Evolutionary conservation across 2,797 vertebrate genomes (phyloP), one percentile per base, ranked within the genome.

Genomic region (Acestrorhynchus altus): DNA sequence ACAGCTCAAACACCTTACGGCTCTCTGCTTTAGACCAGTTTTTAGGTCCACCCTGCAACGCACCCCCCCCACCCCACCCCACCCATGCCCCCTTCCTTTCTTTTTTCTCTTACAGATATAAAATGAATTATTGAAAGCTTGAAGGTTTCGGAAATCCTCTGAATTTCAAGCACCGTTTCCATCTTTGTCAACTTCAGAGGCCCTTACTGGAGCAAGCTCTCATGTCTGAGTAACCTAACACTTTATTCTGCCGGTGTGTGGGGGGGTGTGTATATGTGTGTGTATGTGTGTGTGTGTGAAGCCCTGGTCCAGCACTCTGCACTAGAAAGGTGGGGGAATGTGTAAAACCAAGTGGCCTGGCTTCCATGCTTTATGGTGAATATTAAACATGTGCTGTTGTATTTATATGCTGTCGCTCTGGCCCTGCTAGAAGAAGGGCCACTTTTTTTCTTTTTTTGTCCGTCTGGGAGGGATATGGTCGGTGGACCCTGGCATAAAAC

Each of bases 121-220:
- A 78, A 79, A 81, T 86, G 76, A 88, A 86, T 85, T 85, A 87
- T 84, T 84, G 82, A 88, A 85, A 83, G 70, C 75, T 81, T 74
- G 80, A 86, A 78, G 79, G 81, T 81, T 85, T 83, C 72, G 59
- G 84, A 86, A 84, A 88, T 82, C 84, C 79, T 81, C 81, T 79
- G 82, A 87, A 87, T 87, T 88, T 83, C 77, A 81, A 86, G 71
- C 81, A 80, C 76, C 59, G 59, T 83, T 84, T 85, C 83, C 79
- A 82, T 86, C 84, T 84, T 86, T 86, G 84, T 83, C 86, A 83
- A 78, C 81, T 85, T 88, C 82, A 86, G 76, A 87, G 79, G 72
- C 68, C 74, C 72, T 67, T 74, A 79, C 76, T 51, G 74, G 42
- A 79, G 84, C 75, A 76, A 81, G 79, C 74, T 81, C 60, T 72